phyloP scores from a whole-genome alignment of 2,113 vertebrate species.

The Engraulis encrasicolus region DNA sequence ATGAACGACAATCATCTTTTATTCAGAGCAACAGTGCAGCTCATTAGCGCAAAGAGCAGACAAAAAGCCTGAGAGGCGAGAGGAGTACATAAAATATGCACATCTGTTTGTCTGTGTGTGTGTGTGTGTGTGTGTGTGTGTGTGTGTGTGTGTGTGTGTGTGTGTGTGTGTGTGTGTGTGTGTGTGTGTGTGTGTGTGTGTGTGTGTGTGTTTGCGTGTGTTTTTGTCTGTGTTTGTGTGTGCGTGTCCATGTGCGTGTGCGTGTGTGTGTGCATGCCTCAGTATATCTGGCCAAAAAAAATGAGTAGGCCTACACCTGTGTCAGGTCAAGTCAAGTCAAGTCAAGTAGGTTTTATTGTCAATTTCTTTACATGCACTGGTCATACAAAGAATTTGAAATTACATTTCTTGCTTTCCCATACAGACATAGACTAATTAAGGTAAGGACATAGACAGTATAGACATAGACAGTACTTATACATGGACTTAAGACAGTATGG shows the following conservation, averaged over 20 bases:
- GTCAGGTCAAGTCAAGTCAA: too few relatives aligned
- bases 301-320: too few relatives aligned
- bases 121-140: conserved; percentile 19
- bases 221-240: not conserved
- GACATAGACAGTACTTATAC: too few relatives aligned
- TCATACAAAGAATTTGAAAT: too few relatives aligned
- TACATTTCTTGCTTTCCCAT: too few relatives aligned
- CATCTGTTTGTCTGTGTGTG: conserved; percentile 28
- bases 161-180: not conserved
- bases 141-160: not conserved
- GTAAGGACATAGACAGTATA: too few relatives aligned
- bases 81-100: not conserved
- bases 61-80: not conserved
- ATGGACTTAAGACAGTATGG: too few relatives aligned
- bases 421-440: too few relatives aligned
- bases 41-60: not conserved
- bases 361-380: too few relatives aligned
- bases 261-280: not conserved
- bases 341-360: too few relatives aligned
- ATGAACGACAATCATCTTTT: not conserved
- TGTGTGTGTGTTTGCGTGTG: conserved; percentile 11
- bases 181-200: not conserved
- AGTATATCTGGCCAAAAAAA: too few relatives aligned
- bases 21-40: not conserved
- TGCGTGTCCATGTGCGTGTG: not conserved